Evolutionary conservation across 2,113 vertebrate species (phyloP), one percentile per base, ranked within the genome.

Genomic region (Chunga burmeisteri): DNA sequence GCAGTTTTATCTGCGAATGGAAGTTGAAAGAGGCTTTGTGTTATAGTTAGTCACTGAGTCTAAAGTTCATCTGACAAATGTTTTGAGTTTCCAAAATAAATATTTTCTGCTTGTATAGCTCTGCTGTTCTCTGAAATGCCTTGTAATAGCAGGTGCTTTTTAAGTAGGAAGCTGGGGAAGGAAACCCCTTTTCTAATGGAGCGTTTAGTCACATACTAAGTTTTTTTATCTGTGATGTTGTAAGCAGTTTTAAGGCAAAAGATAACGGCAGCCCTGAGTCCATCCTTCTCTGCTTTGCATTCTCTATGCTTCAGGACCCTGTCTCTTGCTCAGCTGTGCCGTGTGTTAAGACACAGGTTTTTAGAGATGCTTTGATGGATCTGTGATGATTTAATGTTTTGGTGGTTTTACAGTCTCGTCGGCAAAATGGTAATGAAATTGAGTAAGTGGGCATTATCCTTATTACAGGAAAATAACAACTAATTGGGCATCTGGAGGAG

Each of bases 131-230:
- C 42, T 21, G 0, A 16, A 86, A 18, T 9, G 56, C 40, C 49
- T 83, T 56, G 6, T 74, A 30, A 4, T 10, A 66, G 71, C 81
- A 89, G 66, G 73, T 95, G 62, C 74, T 50, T 77, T 87, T 70
- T 7, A 30, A 77, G 25, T 19, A 38, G 87, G 81, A 66, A 85
- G 40, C 29, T 20, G 77, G 53, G 70, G 47, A 29, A 77, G 81
- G 70, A 90, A 93, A 16, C 46, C 0, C 5, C 63, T 46, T 50
- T 73, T 10, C 52, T 42, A 26, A 29, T 11, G 85, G 47, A 22
- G 22, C 1, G 1, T 55, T 70, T 55, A 26, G 68, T 46, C 34
- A 14, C 26, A 10, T 15, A 16, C 0, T n/a, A 4, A 4, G 25
- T 25, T 49, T 59, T 81, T 44, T 17, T 11, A 21, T 15, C 25